Conservation (phyloP, 2,797 vertebrate species). For the Amblyraja radiata region DNA sequence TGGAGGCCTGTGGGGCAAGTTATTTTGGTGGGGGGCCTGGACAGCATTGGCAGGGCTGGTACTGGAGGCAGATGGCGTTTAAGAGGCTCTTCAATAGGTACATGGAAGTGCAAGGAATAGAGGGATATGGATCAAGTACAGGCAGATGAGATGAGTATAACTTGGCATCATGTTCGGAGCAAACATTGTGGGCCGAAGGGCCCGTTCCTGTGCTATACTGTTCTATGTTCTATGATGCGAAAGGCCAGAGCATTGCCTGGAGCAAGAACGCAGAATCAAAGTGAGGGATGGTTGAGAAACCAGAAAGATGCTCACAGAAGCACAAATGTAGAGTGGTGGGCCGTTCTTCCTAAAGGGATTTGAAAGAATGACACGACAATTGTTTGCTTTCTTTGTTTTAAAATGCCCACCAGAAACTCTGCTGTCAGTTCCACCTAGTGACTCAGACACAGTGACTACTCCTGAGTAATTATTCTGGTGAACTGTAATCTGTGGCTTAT, state of each 20-base stretch:
- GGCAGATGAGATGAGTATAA: too few species aligned
- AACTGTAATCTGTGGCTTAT: conserved; percentile 16
- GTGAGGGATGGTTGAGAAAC: neutral
- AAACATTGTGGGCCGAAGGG: too few species aligned
- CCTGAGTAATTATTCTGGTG: conserved; percentile 22
- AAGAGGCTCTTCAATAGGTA: too few species aligned
- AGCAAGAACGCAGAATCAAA: neutral
- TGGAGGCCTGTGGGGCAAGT: too few species aligned
- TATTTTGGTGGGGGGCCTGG: too few species aligned
- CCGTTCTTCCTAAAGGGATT: neutral
- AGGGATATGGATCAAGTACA: too few species aligned
- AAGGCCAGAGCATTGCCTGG: neutral
- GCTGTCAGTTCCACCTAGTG: neutral
- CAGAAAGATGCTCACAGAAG: neutral
- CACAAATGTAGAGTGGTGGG: neutral
- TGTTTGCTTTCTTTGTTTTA: neutral
- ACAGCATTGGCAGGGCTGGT: too few species aligned
- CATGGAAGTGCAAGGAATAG: too few species aligned
- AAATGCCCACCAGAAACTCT: neutral
- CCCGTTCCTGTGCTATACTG: too few species aligned
- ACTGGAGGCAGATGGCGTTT: too few species aligned
- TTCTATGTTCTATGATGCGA: too few species aligned
- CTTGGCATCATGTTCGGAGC: too few species aligned
- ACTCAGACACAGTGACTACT: neutral
- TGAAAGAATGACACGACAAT: neutral